phyloP scores from a whole-genome alignment of 2,797 vertebrate genomes.

The Malacoraja senta region DNA sequence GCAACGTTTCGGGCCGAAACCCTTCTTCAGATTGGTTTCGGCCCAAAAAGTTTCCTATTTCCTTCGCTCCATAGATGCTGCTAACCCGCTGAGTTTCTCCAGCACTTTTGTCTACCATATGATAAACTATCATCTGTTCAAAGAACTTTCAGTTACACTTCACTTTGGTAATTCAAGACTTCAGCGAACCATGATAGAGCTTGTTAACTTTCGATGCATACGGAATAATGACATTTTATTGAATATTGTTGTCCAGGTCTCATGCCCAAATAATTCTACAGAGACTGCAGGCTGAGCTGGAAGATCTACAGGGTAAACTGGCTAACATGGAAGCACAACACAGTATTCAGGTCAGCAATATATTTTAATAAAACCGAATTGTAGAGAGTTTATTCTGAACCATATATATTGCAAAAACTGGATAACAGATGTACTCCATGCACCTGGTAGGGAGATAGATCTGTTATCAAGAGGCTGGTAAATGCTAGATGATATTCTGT shows the following conservation, averaged over 20 bases:
- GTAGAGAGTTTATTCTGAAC: too few relatives aligned
- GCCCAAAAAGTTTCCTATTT: too few relatives aligned
- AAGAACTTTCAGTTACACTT: not conserved
- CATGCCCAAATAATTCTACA: constrained; percentile 52
- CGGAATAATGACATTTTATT: not conserved
- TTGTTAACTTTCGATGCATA: not conserved
- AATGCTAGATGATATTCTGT: not conserved
- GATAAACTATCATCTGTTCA: not conserved
- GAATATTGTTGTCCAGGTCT: constrained; percentile 45
- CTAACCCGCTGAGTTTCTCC: too few relatives aligned
- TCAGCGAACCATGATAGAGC: not conserved
- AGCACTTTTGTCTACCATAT: too few relatives aligned
- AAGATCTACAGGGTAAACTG: constrained; percentile 53
- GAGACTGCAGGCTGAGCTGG: constrained; percentile 56
- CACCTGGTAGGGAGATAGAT: not conserved
- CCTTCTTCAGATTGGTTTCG: too few relatives aligned
- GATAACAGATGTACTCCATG: not conserved
- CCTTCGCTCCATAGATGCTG: too few relatives aligned
- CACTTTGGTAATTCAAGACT: not conserved
- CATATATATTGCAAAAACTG: not conserved
- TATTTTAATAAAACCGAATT: not conserved
- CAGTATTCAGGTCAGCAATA: constrained; percentile 50
- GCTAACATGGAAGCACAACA: constrained; percentile 48
- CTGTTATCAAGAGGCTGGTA: not conserved
- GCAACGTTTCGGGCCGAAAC: too few relatives aligned